A percentile compares a stretch with the other conserved stretches of the same genome.
These are phyloP conservation scores for Dryobotodes eremita DNA, from an alignment of 2,888 invertebrate species.

Conservation along the genomic window DNA sequence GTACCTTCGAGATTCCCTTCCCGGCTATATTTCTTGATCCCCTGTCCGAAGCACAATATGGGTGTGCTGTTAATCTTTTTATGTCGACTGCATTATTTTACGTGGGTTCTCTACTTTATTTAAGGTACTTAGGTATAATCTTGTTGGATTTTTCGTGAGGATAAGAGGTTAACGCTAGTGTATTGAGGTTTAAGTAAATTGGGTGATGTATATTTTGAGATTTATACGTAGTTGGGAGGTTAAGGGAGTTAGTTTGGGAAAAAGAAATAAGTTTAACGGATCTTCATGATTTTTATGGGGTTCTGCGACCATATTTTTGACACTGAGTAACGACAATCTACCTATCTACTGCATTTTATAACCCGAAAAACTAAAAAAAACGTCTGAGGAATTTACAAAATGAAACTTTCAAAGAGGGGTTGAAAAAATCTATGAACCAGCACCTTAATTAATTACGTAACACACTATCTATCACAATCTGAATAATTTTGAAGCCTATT, in stretches of 20 bases:
- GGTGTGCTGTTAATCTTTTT: constrained; percentile 84
- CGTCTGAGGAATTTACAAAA: background rate
- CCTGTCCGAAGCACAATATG: constrained; percentile 81
- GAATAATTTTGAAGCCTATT: no score
- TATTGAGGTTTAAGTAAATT: constrained; percentile 54
- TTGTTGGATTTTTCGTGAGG: constrained; percentile 54
- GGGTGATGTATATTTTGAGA: constrained; percentile 45
- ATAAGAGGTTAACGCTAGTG: constrained; percentile 58
- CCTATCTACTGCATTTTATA: background rate
- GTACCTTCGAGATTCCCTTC: constrained; percentile 70
- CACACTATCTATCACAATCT: no score
- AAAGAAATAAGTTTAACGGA: constrained; percentile 13
- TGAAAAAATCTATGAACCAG: constrained; percentile 14
- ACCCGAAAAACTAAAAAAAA: background rate
- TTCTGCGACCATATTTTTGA: background rate
- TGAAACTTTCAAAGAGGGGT: background rate
- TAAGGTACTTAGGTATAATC: constrained; percentile 67
- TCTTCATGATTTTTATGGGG: constrained; percentile 3
- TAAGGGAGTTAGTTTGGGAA: constrained; percentile 1
- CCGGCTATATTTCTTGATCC: constrained; percentile 82
- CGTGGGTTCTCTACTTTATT: constrained; percentile 73
- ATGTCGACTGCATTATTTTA: constrained; percentile 84
- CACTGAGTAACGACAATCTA: background rate
- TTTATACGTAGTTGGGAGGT: constrained; percentile 30
- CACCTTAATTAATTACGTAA: no score